These are phyloP conservation scores for Dromas ardeola DNA, from an alignment of 2,113 vertebrate genomes.

Conservation along the genomic window DNA sequence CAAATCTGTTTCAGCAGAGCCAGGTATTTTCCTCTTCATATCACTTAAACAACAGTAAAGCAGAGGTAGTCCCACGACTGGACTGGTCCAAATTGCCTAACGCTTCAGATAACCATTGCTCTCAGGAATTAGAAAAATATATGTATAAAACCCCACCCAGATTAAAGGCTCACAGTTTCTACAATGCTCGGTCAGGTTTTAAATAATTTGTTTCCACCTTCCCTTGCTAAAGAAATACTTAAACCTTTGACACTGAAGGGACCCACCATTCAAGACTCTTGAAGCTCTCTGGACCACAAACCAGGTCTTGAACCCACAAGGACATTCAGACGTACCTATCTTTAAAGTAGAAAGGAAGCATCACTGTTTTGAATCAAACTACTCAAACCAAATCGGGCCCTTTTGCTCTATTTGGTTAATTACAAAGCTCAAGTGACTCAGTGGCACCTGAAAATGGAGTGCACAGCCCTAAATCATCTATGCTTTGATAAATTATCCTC, in stretches of 20 bases:
- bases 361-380: neutral
- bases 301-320: neutral
- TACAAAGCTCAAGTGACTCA: neutral
- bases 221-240: neutral
- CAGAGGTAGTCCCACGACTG: neutral
- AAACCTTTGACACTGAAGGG: neutral
- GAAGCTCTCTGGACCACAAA: neutral
- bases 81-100: neutral
- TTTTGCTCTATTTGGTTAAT: neutral
- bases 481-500: neutral
- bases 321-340: neutral
- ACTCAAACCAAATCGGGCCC: neutral
- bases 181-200: neutral
- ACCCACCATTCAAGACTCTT: neutral
- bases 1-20: neutral
- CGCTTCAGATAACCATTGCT: neutral
- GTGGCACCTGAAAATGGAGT: neutral
- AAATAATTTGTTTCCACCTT: neutral
- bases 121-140: slow-evolving; percentile 53
- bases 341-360: neutral
- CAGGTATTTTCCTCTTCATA: neutral
- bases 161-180: slow-evolving; percentile 19
- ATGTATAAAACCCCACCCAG: slow-evolving; percentile 35
- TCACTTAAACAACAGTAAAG: neutral
- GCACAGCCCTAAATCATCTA: neutral